Base-by-base conservation (phyloP, 2,888 invertebrate species). In the Ctena decussata region DNA sequence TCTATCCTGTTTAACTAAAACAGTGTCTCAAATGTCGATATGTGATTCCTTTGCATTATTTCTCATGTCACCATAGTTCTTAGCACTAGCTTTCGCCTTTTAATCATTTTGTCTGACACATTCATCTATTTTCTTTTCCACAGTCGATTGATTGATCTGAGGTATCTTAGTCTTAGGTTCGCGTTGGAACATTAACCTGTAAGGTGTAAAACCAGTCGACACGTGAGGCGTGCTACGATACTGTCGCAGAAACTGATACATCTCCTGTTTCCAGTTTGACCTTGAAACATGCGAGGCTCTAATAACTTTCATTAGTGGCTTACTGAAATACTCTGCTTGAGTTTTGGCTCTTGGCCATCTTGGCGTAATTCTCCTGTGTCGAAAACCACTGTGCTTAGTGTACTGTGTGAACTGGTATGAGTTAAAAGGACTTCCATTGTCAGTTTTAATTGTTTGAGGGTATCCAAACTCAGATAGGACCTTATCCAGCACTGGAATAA, bases 261-360 rank as follows among this genome's bases (percentile, higher is more conserved):
- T 71, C 70, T 74, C 78, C 32, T 78, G 79, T 72, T 81, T 81
- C 84, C 84, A 84, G 39, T 77, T 60, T 18, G 49, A n/a, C 21
- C 35, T 32, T 30, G 77, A 35, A 1, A 78, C 21, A 27, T 70
- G 70, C 18, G 81, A 46, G 0, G 78, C 65, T 35, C 65, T 60
- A 0, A 85, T 49, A 3, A 41, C 21, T 53, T 85, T 82, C 49
- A 75, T 69, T 2, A 82, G 5, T 8, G 82, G 80, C 27, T 77
- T 82, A 37, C 74, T 82, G 49, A 85, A 75, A 24, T 27, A 15
- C 46, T 85, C 85, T 0, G 78, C 78, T 35, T 77, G 71, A 2
- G 82, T 24, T 41, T 72, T 80, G 0, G 77, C 83, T 24, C 80
- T 65, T 35, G 80, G 80, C 69, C 69, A 80, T 37, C 75, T 41